Evolutionary conservation across 1,140 invertebrate species (phyloP).

Genomic region (roundworm (Caenorhabditis elegans)): WBcel235 BX284602.5:9801001-9801500

Average conservation of each 20-base stretch:
- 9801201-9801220: conserved; percentile 66
- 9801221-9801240: conserved; percentile 66
- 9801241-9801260: conserved; percentile 59
- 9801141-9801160: conserved; percentile 40
- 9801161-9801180: conserved; percentile 49
- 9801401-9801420: conserved; percentile 39
- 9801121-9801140: neutral
- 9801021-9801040: conserved; percentile 71
- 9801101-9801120: conserved; percentile 18
- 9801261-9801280: conserved; percentile 54
- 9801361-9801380: conserved; percentile 23
- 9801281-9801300: conserved; percentile 56
- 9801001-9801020: conserved; percentile 74
- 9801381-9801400: conserved; percentile 37
- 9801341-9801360: conserved; percentile 23
- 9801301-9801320: too few species aligned
- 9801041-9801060: conserved; percentile 70
- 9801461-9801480: conserved; percentile 66
- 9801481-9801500: conserved; percentile 67
- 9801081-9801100: neutral
- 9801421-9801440: neutral
- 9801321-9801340: neutral
- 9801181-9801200: conserved; percentile 66
- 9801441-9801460: conserved; percentile 20
- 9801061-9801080: conserved; percentile 8